These are phyloP conservation scores for Dasysyrphus albostriatus DNA, from an alignment of 2,888 invertebrate species.

Conservation along the genomic window DNA sequence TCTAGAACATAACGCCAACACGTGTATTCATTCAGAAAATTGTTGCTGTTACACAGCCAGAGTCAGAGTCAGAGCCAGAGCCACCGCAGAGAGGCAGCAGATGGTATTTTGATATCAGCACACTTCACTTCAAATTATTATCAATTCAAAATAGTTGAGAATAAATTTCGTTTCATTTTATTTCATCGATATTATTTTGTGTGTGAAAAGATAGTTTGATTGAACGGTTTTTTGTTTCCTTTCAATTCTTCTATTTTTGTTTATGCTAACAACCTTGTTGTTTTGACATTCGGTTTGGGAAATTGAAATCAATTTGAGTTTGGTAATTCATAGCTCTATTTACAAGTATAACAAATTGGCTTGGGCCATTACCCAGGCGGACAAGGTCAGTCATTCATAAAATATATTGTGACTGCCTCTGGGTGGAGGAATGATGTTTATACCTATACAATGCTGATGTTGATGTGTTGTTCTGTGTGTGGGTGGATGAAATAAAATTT, in stretches of 20 bases:
- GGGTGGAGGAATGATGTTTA: background rate
- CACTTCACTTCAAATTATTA: conserved; percentile 66
- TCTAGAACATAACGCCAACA: conserved; percentile 42
- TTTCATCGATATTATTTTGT: conserved; percentile 24
- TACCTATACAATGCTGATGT: background rate
- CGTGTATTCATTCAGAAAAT: conserved; percentile 68
- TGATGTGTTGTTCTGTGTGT: background rate
- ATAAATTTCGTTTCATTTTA: conserved; percentile 35
- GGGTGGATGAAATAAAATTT: conserved; percentile 31
- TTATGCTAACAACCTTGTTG: background rate
- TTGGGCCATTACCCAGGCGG: conserved; percentile 23
- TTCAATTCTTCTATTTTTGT: background rate
- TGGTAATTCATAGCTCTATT: conserved; percentile 47
- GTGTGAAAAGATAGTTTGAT: conserved; percentile 20
- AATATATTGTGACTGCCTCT: conserved; percentile 18
- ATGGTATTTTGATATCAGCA: conserved; percentile 57
- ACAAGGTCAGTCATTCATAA: conserved; percentile 30
- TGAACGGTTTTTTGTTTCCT: background rate
- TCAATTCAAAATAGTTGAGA: conserved; percentile 64
- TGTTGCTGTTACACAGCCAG: background rate
- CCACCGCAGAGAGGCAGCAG: conserved; percentile 18
- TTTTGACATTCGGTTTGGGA: conserved; percentile 19
- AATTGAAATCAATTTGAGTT: conserved; percentile 44
- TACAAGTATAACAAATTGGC: conserved; percentile 29
- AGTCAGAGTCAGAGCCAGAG: no score